Conservation (phyloP, 1,140 invertebrate species). For the Ostrea denselamellosa region DNA sequence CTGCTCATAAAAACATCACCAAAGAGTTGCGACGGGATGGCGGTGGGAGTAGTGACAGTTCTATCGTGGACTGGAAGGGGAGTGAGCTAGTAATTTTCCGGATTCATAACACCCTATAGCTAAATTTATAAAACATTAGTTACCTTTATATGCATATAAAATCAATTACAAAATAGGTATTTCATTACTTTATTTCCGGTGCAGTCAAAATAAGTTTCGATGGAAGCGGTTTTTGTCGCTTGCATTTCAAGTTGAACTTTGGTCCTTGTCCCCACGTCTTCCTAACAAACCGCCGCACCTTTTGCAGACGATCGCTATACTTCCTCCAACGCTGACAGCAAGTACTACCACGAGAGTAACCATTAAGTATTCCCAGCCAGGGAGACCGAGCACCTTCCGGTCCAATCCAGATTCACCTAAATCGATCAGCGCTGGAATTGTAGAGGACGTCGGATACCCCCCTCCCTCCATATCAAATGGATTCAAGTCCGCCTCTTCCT, state of each 20-base stretch:
- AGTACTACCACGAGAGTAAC: background rate
- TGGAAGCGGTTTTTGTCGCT: too few species aligned
- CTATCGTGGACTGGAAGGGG: too few species aligned
- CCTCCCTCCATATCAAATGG: background rate
- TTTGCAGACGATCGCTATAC: slow-evolving; percentile 24
- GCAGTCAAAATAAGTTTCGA: too few species aligned
- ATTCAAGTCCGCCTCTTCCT: background rate
- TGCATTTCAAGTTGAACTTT: background rate
- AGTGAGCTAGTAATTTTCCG: background rate
- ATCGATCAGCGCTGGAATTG: background rate
- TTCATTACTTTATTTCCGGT: background rate
- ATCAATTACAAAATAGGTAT: too few species aligned
- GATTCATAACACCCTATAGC: too few species aligned
- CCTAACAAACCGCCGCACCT: background rate
- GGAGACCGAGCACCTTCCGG: background rate
- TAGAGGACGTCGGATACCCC: background rate
- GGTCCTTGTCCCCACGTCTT: background rate
- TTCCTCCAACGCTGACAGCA: background rate
- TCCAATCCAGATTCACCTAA: background rate
- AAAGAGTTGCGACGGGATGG: too few species aligned
- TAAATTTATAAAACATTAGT: too few species aligned
- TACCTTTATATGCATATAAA: too few species aligned
- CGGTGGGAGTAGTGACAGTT: too few species aligned
- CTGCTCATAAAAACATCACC: too few species aligned
- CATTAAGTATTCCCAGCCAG: background rate